Conservation (phyloP, 2,888 invertebrate genomes). For the Ceraclea dissimilis region DNA sequence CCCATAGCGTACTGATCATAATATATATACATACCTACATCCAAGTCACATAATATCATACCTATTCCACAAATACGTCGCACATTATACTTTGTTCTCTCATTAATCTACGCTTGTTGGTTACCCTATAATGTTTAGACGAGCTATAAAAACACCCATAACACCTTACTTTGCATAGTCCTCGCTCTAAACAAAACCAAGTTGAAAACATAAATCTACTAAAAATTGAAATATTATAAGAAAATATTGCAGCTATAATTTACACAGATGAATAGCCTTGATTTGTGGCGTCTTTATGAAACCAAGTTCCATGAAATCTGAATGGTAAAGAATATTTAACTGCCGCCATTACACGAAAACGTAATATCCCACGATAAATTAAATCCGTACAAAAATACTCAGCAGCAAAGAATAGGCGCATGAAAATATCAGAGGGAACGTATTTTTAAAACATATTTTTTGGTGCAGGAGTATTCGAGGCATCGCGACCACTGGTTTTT, state of each 20-base stretch:
- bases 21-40: no score
- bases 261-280: neutral
- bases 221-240: neutral
- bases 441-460: neutral
- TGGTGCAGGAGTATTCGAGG: neutral
- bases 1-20: no score
- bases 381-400: conserved; percentile 1
- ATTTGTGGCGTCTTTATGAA: neutral
- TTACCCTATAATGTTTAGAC: no score
- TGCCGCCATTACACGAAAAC: neutral
- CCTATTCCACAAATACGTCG: no score
- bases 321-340: neutral
- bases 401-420: neutral
- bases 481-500: neutral
- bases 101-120: no score
- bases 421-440: neutral
- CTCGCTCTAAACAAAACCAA: no score
- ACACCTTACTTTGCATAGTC: no score
- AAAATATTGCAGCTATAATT: neutral
- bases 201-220: conserved; percentile 1
- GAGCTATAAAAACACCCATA: no score
- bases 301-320: neutral
- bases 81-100: no score
- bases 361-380: neutral
- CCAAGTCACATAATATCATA: no score